Evolutionary conservation across 2,797 vertebrate species (phyloP), one percentile per base, ranked within the genome.

Genomic region (Hippocampus kuda): DNA sequence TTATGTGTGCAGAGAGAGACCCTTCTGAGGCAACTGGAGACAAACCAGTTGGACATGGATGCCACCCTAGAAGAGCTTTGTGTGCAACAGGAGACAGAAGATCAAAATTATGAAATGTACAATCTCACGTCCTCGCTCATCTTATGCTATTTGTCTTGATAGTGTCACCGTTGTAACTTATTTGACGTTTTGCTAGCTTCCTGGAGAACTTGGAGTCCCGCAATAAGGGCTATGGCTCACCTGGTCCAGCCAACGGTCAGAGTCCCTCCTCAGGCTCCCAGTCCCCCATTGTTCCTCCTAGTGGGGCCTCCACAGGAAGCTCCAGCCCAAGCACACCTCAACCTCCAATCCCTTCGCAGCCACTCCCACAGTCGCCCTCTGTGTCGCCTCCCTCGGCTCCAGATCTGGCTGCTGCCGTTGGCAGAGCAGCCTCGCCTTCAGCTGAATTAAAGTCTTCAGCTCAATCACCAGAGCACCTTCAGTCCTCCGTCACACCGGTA

Each of bases 51-150:
- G 74, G 97, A 99, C 84, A 96, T 97, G 26, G 97, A 99, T 8
- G 97, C 97, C 48, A 99, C 95, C 0, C 81, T 99, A 84, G 97
- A 99, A 89, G 97, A 99, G 82, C 91, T 99, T 7, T 93, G 82
- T 0, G 95, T 99, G 74, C 97, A 99, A 87, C 95, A 98, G 79
- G 97, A 99, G 87, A 98, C 97, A 0, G 97, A 99, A 81, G 97
- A 99, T 84, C 97, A 99, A 75, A 99, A 99, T 88, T 99, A 99
- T 42, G 91, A 97, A 75, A 94, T 99, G 97, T 99, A 92, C 3
- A 18, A 84, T 34, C 57, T 2, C 38, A 61, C 67, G 51, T 18
- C 42, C 38, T 54, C 20, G 46, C 30, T 24, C 22, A 42, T 56
- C 13, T 49, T 30, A 2, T 67, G 63, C 22, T 44, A 3, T 27